These are phyloP conservation scores for Archips crataeganus DNA, from an alignment of 2,888 invertebrate species.

Conservation along the genomic window DNA sequence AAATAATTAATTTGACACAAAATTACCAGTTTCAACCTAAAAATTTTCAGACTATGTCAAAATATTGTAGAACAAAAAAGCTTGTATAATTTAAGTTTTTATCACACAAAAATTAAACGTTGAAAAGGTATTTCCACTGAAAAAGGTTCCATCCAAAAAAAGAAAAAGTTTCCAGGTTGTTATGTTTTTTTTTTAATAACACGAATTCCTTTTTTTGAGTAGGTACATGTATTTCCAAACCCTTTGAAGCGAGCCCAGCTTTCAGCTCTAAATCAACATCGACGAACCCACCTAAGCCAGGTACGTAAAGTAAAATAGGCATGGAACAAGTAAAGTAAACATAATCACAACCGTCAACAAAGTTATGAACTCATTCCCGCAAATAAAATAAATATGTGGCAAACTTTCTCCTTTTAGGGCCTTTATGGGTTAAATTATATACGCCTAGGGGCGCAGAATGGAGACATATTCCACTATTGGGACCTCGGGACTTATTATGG, in stretches of 20 bases:
- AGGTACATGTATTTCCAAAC: not conserved
- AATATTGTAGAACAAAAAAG: no score
- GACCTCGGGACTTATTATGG: conserved; percentile 72
- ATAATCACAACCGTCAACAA: conserved; percentile 54
- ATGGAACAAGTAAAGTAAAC: conserved; percentile 48
- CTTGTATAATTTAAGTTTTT: no score
- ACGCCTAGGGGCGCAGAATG: conserved; percentile 77
- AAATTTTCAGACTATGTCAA: no score
- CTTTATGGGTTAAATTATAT: conserved; percentile 82
- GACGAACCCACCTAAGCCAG: not conserved
- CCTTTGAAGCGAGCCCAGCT: not conserved
- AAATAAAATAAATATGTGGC: conserved; percentile 75
- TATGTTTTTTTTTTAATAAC: not conserved
- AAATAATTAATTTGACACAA: no score
- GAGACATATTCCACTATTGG: conserved; percentile 80
- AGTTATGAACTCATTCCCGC: conserved; percentile 65
- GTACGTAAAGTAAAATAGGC: not conserved
- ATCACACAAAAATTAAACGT: no score
- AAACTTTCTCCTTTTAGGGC: conserved; percentile 76
- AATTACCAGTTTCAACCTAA: no score
- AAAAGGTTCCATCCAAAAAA: not conserved
- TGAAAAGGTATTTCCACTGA: not conserved
- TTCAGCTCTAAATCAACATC: conserved; percentile 8
- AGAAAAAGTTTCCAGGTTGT: no score
- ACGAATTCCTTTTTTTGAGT: not conserved